phyloP scores from a whole-genome alignment of 2,113 vertebrate genomes.

The Electrona antarctica region DNA sequence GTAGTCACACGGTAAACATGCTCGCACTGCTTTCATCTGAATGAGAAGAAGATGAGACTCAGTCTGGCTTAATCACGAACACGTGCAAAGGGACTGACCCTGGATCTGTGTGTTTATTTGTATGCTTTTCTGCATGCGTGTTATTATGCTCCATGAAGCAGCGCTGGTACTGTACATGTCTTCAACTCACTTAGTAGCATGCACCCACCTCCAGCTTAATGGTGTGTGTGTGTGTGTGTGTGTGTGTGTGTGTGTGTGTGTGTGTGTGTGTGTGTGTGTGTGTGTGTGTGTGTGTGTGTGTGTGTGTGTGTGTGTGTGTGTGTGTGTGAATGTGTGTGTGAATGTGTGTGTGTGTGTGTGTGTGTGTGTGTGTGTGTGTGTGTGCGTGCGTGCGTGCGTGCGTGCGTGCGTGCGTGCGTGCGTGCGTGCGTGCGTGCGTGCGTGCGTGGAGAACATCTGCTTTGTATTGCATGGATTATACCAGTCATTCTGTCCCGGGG shows the following conservation, averaged over 20 bases:
- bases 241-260: neutral
- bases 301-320: neutral
- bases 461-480: slow-evolving; percentile 56
- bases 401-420: slow-evolving; percentile 12
- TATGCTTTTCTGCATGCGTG: too few species aligned
- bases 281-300: neutral
- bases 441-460: slow-evolving; percentile 62
- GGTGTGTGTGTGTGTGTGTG: too few species aligned
- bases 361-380: slow-evolving; percentile 6
- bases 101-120: too few species aligned
- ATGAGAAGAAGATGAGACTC: slow-evolving; percentile 22
- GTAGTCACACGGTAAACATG: neutral
- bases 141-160: too few species aligned
- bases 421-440: neutral
- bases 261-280: neutral
- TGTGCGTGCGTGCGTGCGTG: neutral
- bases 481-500: slow-evolving; percentile 42
- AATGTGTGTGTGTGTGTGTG: slow-evolving; percentile 41
- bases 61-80: slow-evolving; percentile 33
- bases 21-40: slow-evolving; percentile 19
- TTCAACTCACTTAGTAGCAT: too few species aligned
- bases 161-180: too few species aligned
- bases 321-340: too few species aligned
- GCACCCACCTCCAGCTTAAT: too few species aligned
- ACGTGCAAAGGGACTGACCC: slow-evolving; percentile 31